Percentiles rank a stretch among this genome's conserved stretches.
phyloP scores from a whole-genome alignment of 2,113 vertebrate species.

The Thamnaconus septentrionalis region DNA sequence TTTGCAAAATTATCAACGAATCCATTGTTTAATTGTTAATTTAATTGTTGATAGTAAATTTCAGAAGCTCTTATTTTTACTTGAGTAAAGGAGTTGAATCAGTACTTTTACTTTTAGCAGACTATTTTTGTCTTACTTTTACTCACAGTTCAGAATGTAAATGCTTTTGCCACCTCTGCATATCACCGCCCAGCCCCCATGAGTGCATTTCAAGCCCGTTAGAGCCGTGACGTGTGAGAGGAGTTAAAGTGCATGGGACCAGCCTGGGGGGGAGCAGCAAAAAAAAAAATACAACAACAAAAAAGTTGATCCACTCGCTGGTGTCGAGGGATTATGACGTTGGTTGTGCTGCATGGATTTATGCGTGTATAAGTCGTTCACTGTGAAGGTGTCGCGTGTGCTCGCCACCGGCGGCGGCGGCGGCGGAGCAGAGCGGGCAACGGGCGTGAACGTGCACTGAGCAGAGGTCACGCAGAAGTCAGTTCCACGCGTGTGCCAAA shows the following conservation, averaged over 20 bases:
- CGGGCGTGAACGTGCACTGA: neutral
- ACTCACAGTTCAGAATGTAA: too few relatives aligned
- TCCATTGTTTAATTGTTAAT: too few relatives aligned
- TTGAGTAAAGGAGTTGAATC: too few relatives aligned
- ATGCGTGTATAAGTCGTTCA: conserved; percentile 7
- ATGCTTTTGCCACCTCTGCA: too few relatives aligned
- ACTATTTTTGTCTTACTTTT: too few relatives aligned
- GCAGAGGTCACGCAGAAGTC: conserved; percentile 18
- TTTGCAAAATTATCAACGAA: too few relatives aligned
- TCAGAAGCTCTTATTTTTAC: too few relatives aligned
- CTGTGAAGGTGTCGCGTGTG: conserved; percentile 24
- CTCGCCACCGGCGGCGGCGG: neutral
- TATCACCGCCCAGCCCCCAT: neutral
- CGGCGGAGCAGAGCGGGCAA: neutral
- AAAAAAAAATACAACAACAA: conserved; percentile 1
- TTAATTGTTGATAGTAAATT: too few relatives aligned
- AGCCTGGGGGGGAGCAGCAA: conserved; percentile 6
- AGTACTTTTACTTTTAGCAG: too few relatives aligned
- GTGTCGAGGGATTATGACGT: conserved; percentile 28
- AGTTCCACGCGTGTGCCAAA: too few relatives aligned
- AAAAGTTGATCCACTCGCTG: conserved; percentile 27
- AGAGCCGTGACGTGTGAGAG: conserved; percentile 27
- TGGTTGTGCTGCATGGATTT: conserved; percentile 7
- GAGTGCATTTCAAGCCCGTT: conserved; percentile 6
- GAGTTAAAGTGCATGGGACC: conserved; percentile 13